These are phyloP conservation scores for Hyperopisus bebe DNA, from an alignment of 2,113 vertebrate species.

Conservation along the genomic window DNA sequence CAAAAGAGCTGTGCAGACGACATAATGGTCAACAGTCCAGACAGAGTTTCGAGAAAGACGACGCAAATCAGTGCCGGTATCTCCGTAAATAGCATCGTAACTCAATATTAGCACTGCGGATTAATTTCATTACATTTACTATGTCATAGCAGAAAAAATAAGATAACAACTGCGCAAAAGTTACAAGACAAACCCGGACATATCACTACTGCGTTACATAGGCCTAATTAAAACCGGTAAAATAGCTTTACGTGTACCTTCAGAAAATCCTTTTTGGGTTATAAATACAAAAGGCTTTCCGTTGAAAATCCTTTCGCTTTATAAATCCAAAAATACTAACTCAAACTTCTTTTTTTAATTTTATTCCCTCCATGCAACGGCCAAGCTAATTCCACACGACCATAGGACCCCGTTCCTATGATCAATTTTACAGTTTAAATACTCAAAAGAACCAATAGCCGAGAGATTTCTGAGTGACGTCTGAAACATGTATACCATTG, in stretches of 20 bases:
- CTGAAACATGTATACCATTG: background rate
- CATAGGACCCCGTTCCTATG: constrained; percentile 1
- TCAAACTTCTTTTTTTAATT: background rate
- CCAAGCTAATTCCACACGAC: background rate
- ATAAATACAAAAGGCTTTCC: background rate
- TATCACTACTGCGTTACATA: background rate
- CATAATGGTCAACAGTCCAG: background rate
- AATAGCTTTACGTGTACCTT: background rate
- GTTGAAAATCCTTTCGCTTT: background rate
- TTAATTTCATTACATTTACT: background rate
- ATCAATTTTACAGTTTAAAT: constrained; percentile 16
- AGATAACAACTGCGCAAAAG: background rate
- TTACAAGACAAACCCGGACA: background rate
- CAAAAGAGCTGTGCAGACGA: background rate
- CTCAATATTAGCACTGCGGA: background rate
- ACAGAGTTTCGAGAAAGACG: background rate
- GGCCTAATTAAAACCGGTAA: background rate
- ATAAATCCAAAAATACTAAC: background rate
- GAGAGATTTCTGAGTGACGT: background rate
- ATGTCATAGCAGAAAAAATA: background rate
- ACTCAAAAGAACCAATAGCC: constrained; percentile 7
- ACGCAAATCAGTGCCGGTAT: background rate
- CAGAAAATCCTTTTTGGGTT: background rate
- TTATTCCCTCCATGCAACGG: background rate
- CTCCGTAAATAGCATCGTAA: background rate